A percentile compares a stretch with the other conserved stretches of the same genome.
Conservation (phyloP, 2,797 vertebrate species). For the Notoglanidium macrostoma region DNA sequence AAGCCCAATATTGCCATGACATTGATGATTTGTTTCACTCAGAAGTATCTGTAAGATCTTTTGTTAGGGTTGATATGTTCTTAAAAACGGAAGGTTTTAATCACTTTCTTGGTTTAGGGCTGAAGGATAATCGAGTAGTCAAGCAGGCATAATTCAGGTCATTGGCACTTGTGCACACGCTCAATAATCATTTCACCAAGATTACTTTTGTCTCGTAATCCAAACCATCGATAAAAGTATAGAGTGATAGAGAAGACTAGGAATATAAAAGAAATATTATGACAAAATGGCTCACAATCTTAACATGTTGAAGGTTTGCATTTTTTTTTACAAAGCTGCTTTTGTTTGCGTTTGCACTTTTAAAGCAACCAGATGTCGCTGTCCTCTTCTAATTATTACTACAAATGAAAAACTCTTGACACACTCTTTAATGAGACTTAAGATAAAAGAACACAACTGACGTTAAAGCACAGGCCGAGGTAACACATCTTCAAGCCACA, state of each 20-base stretch:
- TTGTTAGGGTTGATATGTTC: background rate
- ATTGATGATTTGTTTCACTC: background rate
- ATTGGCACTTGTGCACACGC: too few relatives aligned
- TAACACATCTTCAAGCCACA: background rate
- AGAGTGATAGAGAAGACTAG: background rate
- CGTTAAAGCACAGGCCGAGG: background rate
- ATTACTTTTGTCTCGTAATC: background rate
- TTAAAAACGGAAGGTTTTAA: too few relatives aligned
- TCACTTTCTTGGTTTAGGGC: background rate
- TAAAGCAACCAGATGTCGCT: background rate
- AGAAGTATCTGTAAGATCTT: background rate
- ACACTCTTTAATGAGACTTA: constrained; percentile 61
- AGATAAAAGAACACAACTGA: constrained; percentile 57
- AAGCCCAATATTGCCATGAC: too few relatives aligned
- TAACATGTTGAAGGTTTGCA: background rate
- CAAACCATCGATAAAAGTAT: background rate
- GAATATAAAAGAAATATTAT: background rate
- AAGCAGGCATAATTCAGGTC: background rate
- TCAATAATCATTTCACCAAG: background rate
- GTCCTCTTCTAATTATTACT: background rate
- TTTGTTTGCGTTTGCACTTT: background rate
- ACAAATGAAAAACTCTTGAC: constrained; percentile 29
- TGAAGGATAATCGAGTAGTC: background rate
- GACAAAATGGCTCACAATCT: background rate
- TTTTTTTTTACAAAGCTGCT: background rate